These are phyloP conservation scores for Leuciscus idus DNA, from an alignment of 2,113 vertebrate genomes.

Conservation along the genomic window DNA sequence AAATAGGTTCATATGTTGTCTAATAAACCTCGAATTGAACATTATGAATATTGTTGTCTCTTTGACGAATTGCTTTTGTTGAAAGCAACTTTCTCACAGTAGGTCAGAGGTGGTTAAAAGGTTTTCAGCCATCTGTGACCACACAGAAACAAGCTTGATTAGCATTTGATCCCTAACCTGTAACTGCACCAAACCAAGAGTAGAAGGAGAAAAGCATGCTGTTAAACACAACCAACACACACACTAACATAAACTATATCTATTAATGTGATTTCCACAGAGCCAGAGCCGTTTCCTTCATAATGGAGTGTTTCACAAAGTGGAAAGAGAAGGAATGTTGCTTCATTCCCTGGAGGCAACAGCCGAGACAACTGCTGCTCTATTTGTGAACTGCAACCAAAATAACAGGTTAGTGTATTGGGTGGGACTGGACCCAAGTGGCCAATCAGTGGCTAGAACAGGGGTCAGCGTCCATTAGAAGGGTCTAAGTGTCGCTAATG, in stretches of 20 bases:
- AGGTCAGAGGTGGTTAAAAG: background rate
- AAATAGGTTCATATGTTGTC: background rate
- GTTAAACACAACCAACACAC: background rate
- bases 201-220: background rate
- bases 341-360: slow-evolving; percentile 52
- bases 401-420: slow-evolving; percentile 64
- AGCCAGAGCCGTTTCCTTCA: slow-evolving; percentile 8
- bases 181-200: background rate
- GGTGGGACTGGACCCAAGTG: slow-evolving; percentile 53
- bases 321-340: slow-evolving; percentile 48
- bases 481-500: slow-evolving; percentile 36
- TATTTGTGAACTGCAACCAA: slow-evolving; percentile 70
- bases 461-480: slow-evolving; percentile 42
- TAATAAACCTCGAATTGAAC: background rate
- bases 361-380: slow-evolving; percentile 65
- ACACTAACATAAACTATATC: background rate
- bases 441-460: slow-evolving; percentile 39
- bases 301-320: background rate
- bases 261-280: background rate
- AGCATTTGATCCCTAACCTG: background rate
- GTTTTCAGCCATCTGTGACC: background rate
- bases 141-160: background rate
- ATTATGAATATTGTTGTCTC: background rate
- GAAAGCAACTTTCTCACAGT: background rate
- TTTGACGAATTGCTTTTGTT: background rate